Percentiles rank a stretch among this genome's conserved stretches.
Conservation (phyloP, 2,888 invertebrate genomes). For the Drosophila tanythrix region DNA sequence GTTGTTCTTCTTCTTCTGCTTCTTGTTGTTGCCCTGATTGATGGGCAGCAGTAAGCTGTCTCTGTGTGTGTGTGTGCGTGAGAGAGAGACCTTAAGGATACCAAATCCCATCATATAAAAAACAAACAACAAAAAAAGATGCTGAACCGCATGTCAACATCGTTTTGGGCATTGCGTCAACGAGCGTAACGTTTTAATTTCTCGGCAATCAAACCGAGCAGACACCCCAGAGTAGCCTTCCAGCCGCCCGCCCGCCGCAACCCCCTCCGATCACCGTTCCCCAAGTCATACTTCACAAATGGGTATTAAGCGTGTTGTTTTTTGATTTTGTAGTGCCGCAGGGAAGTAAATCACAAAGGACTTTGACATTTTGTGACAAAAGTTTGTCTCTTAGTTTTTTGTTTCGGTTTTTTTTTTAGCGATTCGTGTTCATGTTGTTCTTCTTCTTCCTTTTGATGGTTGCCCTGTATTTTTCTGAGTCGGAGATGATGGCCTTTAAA, state of each 20-base stretch:
- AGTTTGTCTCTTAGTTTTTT: conserved; percentile 44
- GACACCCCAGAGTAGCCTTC: conserved; percentile 59
- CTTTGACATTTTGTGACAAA: conserved; percentile 79
- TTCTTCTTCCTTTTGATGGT: conserved; percentile 2
- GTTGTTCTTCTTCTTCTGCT: conserved; percentile 12
- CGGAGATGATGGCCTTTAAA: conserved; percentile 48
- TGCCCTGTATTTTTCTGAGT: conserved; percentile 55
- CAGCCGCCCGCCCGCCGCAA: background rate
- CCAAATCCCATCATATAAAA: conserved; percentile 26
- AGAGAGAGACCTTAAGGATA: background rate
- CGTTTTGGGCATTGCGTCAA: conserved; percentile 70
- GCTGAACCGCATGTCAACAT: conserved; percentile 67
- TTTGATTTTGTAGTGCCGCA: conserved; percentile 28
- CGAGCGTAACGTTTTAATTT: conserved; percentile 78
- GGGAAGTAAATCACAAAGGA: conserved; percentile 72
- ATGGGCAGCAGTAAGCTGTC: conserved; percentile 38
- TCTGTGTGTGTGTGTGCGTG: background rate
- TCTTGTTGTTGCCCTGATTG: conserved; percentile 55
- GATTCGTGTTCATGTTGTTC: background rate
- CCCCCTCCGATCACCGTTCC: background rate
- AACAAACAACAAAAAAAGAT: conserved; percentile 8
- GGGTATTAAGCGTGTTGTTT: conserved; percentile 31
- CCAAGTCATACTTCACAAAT: background rate
- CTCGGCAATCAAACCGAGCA: conserved; percentile 74
- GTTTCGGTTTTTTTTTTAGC: conserved; percentile 1